Percentiles rank a stretch among this genome's conserved stretches.
Conservation (phyloP, 1,140 invertebrate species). For the Eurosta solidaginis region DNA sequence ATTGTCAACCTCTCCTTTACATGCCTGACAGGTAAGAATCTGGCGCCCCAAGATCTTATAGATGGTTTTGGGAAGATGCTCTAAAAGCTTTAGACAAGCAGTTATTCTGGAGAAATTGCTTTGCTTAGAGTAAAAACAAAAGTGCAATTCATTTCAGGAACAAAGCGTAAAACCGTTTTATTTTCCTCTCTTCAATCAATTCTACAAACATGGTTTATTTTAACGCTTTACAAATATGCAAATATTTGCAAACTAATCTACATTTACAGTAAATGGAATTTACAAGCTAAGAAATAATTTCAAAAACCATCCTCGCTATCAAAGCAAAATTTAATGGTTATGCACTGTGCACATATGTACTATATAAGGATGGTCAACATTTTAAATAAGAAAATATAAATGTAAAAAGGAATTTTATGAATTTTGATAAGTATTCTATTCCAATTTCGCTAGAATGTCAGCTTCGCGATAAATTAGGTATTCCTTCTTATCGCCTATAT, state of each 20-base stretch:
- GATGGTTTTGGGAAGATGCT: too few relatives aligned
- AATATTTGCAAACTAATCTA: neutral
- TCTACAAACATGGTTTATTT: neutral
- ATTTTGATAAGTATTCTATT: constrained; percentile 56
- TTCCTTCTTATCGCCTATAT: constrained; percentile 81
- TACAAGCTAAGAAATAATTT: constrained; percentile 31
- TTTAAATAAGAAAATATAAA: neutral
- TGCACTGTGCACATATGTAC: neutral
- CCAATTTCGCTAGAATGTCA: constrained; percentile 94
- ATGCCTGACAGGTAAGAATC: too few relatives aligned
- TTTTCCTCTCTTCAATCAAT: constrained; percentile 32
- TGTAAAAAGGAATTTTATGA: constrained; percentile 25
- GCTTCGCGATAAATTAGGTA: constrained; percentile 94
- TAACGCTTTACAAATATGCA: neutral
- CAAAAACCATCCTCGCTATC: neutral
- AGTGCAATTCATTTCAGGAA: constrained; percentile 8
- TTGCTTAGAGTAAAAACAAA: neutral
- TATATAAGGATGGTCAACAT: neutral
- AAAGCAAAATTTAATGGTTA: neutral
- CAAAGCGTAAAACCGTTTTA: constrained; percentile 39
- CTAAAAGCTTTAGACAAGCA: too few relatives aligned
- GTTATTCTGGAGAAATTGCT: too few relatives aligned
- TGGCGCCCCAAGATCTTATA: too few relatives aligned
- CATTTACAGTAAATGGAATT: constrained; percentile 32
- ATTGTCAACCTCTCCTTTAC: too few relatives aligned